Evolutionary conservation across 2,888 invertebrate species (phyloP).

Genomic region (Ganaspis brasiliensis): DNA sequence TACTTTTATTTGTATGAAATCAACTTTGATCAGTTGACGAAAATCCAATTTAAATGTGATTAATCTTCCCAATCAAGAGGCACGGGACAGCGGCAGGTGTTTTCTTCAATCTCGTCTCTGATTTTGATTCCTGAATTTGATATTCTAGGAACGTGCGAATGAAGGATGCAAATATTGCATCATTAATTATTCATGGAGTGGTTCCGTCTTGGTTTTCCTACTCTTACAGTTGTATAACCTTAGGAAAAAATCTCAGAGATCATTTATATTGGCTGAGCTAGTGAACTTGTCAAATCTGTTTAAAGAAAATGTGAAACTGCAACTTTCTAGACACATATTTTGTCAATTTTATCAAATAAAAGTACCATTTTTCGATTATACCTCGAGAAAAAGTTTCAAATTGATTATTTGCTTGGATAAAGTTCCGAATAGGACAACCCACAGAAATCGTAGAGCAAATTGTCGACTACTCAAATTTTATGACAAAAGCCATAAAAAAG

Average conservation of each 20-base stretch:
- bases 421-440: too few species aligned
- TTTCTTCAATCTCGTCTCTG: constrained; percentile 45
- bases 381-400: too few species aligned
- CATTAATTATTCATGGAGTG: constrained; percentile 64
- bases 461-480: too few species aligned
- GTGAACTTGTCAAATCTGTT: too few species aligned
- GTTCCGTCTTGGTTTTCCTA: constrained; percentile 48
- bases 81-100: constrained; percentile 54
- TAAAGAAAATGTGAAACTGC: too few species aligned
- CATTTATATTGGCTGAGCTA: neutral
- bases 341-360: too few species aligned
- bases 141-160: constrained; percentile 56
- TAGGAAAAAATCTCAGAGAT: neutral
- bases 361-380: too few species aligned
- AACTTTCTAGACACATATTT: too few species aligned
- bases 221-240: neutral
- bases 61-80: neutral
- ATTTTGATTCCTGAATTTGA: constrained; percentile 50
- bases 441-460: too few species aligned
- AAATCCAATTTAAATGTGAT: neutral
- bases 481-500: too few species aligned
- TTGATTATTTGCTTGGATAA: too few species aligned
- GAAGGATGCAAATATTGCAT: constrained; percentile 59
- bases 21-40: neutral
- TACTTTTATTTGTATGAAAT: neutral